Percentiles rank a stretch among this genome's conserved stretches.
phyloP scores from a whole-genome alignment of 2,797 vertebrate genomes.

The Xiphophorus birchmanni region DNA sequence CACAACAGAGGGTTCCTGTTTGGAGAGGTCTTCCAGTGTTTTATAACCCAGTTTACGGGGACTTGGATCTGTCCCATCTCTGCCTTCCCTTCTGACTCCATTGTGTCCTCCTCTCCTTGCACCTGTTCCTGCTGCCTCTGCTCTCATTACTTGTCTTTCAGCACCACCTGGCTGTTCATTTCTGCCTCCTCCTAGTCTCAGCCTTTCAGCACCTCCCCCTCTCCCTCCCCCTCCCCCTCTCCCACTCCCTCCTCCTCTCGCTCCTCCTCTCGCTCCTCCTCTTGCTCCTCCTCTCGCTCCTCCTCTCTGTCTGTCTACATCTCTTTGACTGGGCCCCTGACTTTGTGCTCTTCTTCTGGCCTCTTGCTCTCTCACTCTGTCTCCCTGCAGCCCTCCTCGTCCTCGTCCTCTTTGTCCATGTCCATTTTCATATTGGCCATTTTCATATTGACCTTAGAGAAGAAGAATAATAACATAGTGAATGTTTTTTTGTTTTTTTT shows the following conservation, averaged over 20 bases:
- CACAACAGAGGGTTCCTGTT: constrained; percentile 85
- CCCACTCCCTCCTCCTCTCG: not conserved
- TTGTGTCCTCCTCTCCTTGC: constrained; percentile 21
- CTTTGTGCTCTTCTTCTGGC: not conserved
- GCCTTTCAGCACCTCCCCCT: constrained; percentile 6
- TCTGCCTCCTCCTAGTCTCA: constrained; percentile 7
- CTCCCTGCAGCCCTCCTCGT: not conserved
- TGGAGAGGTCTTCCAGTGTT: constrained; percentile 82
- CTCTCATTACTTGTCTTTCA: constrained; percentile 1
- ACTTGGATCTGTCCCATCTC: constrained; percentile 27
- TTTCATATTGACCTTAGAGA: constrained; percentile 29
- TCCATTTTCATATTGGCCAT: constrained; percentile 27
- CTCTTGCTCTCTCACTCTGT: not conserved
- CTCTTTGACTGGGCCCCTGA: not conserved
- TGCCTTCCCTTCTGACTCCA: constrained; percentile 14
- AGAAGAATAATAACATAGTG: constrained; percentile 6
- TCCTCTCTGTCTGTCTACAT: constrained; percentile 7
- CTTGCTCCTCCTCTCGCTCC: not conserved
- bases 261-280: not conserved
- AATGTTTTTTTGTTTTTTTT: not conserved
- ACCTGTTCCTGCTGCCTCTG: not conserved
- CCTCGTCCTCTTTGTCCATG: not conserved
- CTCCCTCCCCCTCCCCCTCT: not conserved
- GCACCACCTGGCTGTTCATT: constrained; percentile 7
- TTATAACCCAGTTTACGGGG: constrained; percentile 79